These are phyloP conservation scores for Antedon mediterranea DNA, from an alignment of 53 echinoderm and acorn worm genomes.

Conservation along the genomic window DNA sequence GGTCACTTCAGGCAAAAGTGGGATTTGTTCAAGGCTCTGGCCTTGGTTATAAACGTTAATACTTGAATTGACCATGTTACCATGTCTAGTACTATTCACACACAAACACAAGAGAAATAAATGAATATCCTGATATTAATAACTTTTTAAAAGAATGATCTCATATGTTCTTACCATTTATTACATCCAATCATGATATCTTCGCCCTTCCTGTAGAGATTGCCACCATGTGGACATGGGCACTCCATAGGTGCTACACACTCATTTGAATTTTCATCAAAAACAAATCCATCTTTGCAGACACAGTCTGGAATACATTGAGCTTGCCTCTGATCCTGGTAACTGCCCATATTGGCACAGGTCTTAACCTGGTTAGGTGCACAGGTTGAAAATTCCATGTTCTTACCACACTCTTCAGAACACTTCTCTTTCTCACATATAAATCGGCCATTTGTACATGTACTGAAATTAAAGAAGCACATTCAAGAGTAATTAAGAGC, in stretches of 20 bases:
- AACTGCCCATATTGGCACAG: constrained; percentile 37
- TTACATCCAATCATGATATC: constrained; percentile 26
- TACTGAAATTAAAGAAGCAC: constrained; percentile 14
- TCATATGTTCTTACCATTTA: constrained; percentile 11
- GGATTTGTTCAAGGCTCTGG: too few species aligned
- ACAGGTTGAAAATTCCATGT: constrained; percentile 32
- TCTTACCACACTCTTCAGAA: constrained; percentile 15
- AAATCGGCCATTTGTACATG: constrained; percentile 37
- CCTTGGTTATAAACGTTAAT: too few species aligned
- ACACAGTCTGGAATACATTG: constrained; percentile 33
- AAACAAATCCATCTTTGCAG: constrained; percentile 24
- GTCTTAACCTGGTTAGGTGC: constrained; percentile 22
- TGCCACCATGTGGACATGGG: constrained; percentile 53
- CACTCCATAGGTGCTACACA: constrained; percentile 36
- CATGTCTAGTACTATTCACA: too few species aligned
- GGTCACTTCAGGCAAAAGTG: too few species aligned
- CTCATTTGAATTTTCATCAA: constrained; percentile 16
- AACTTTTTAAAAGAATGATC: too few species aligned
- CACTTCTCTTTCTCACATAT: constrained; percentile 46
- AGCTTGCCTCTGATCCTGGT: constrained; percentile 2
- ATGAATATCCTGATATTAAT: too few species aligned
- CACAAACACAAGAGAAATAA: too few species aligned
- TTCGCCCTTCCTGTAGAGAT: constrained; percentile 30
- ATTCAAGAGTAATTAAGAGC: background rate
- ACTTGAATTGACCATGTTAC: too few species aligned